Percentiles rank a stretch among this genome's conserved stretches.
phyloP scores from a whole-genome alignment of 1,140 invertebrate genomes.

The Dryas iulia region DNA sequence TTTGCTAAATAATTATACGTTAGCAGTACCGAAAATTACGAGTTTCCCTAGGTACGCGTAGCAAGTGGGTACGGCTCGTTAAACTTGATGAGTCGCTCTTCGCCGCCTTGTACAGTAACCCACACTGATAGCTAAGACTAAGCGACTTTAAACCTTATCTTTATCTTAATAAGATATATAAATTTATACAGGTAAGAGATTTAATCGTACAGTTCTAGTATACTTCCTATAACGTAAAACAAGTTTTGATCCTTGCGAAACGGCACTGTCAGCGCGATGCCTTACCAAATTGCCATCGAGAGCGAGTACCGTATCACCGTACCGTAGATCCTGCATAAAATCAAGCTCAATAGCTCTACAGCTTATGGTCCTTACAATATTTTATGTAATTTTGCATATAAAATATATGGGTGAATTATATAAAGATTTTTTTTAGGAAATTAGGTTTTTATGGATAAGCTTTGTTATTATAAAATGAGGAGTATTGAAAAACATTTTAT shows the following conservation, averaged over 20 bases:
- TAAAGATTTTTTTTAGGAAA: neutral
- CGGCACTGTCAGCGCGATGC: constrained; percentile 26
- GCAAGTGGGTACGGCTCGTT: constrained; percentile 70
- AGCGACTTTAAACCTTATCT: constrained; percentile 18
- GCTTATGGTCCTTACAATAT: constrained; percentile 7
- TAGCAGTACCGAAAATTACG: constrained; percentile 69
- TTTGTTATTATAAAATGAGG: no score
- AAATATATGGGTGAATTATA: neutral
- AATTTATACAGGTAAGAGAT: neutral
- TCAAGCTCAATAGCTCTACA: neutral
- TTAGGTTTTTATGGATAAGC: no score
- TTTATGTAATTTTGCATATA: neutral
- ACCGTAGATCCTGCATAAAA: constrained; percentile 9
- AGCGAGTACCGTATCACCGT: constrained; percentile 16
- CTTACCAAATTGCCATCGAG: constrained; percentile 32
- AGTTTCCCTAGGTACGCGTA: constrained; percentile 46
- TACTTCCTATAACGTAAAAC: constrained; percentile 46
- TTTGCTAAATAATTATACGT: constrained; percentile 75
- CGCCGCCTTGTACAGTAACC: constrained; percentile 29
- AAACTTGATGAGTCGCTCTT: constrained; percentile 71
- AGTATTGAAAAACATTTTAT: no score
- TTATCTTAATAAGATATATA: constrained; percentile 16
- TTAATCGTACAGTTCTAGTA: constrained; percentile 11
- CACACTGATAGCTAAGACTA: constrained; percentile 10
- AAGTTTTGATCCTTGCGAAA: constrained; percentile 40